A percentile compares a stretch with the other conserved stretches of the same genome.
Evolutionary conservation across 23 tunicate genomes (phyloP).

Genomic region (Trididemnum nubilum): DNA sequence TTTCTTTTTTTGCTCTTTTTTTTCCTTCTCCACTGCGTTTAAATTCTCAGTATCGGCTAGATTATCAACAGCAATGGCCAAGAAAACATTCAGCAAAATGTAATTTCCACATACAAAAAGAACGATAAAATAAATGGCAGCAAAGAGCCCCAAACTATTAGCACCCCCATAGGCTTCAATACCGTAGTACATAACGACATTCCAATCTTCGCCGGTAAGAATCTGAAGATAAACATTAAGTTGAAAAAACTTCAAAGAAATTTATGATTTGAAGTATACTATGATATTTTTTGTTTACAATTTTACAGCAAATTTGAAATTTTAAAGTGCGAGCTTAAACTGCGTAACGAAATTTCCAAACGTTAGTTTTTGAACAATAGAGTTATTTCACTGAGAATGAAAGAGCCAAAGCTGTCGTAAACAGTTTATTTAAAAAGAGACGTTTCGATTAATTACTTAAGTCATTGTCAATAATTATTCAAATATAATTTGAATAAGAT

Average conservation of each 20-base stretch:
- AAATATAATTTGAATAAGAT: too few species aligned
- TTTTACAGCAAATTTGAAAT: too few species aligned
- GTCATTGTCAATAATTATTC: too few species aligned
- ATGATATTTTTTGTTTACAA: too few species aligned
- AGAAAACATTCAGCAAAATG: slow-evolving; percentile 95
- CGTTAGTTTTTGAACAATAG: too few species aligned
- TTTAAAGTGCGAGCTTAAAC: too few species aligned
- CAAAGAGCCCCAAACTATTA: slow-evolving; percentile 55
- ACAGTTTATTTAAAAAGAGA: too few species aligned
- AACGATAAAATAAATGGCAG: slow-evolving; percentile 78
- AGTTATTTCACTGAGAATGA: too few species aligned
- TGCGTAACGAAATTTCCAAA: too few species aligned
- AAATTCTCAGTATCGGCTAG: slow-evolving; percentile 96
- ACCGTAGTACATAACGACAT: slow-evolving; percentile 98
- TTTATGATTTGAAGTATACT: too few species aligned
- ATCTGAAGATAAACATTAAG: slow-evolving; percentile 40
- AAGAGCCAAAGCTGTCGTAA: too few species aligned
- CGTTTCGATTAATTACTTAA: too few species aligned
- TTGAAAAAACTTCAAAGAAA: background rate
- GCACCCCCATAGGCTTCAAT: slow-evolving; percentile 95
- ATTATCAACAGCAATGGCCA: slow-evolving; percentile 99
- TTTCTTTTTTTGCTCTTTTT: slow-evolving; percentile 87
- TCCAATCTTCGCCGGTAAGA: slow-evolving; percentile 99
- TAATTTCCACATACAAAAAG: slow-evolving; percentile 96
- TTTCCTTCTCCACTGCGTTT: slow-evolving; percentile 88